Evolutionary conservation across 1,140 invertebrate genomes (phyloP).

Genomic region (Antheraea pernyi): DNA sequence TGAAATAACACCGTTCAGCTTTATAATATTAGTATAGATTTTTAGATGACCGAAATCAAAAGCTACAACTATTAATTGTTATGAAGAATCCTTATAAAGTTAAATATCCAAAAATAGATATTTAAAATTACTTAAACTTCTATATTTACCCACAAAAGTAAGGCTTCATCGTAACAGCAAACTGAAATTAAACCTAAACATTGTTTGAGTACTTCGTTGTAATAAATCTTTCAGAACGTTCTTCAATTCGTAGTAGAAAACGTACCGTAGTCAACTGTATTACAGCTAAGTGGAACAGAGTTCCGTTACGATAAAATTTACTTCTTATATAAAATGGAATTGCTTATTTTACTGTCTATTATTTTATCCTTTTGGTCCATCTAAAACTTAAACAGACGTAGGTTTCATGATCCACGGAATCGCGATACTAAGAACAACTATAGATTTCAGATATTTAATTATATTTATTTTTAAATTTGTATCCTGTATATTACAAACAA

Average conservation of each 20-base stretch:
- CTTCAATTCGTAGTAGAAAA: neutral
- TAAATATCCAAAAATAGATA: no score
- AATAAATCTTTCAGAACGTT: neutral
- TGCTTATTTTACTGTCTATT: neutral
- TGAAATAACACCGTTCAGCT: no score
- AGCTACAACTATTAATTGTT: no score
- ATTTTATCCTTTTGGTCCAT: neutral
- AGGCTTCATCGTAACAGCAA: neutral
- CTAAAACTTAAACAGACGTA: neutral
- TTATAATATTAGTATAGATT: no score
- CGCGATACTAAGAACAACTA: neutral
- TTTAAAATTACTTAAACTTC: no score
- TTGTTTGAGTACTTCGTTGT: neutral
- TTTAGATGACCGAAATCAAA: no score
- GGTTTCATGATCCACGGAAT: neutral
- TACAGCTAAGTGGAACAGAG: slow-evolving; percentile 9
- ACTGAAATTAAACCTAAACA: neutral
- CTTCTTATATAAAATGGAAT: neutral
- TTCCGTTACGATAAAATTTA: slow-evolving; percentile 7
- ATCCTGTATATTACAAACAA: no score
- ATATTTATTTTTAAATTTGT: no score
- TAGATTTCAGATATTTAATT: no score
- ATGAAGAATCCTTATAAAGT: no score
- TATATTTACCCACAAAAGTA: no score
- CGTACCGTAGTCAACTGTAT: neutral